Evolutionary conservation across 1,140 invertebrate genomes (phyloP).

Genomic region (Gonioctena quinquepunctata): DNA sequence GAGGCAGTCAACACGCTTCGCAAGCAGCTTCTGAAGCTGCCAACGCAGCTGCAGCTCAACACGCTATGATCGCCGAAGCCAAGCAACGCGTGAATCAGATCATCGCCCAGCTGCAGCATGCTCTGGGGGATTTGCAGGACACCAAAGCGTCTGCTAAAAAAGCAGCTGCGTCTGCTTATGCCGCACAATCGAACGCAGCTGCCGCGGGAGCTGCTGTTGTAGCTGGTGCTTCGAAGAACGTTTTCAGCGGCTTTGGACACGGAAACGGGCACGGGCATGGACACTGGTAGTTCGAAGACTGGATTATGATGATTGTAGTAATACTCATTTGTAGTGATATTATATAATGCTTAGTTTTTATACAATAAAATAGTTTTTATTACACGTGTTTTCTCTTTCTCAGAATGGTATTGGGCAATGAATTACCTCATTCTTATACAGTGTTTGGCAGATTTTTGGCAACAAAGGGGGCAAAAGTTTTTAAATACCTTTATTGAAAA

Average conservation of each 20-base stretch:
- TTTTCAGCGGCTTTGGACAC: background rate
- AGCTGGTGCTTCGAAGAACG: background rate
- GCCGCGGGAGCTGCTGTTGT: background rate
- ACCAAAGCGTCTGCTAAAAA: slow-evolving; percentile 28
- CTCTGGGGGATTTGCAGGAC: slow-evolving; percentile 29
- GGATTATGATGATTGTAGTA: too few species aligned
- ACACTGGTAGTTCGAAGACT: too few species aligned
- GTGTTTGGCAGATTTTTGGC: too few species aligned
- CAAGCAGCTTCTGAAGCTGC: slow-evolving; percentile 38
- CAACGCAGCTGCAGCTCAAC: slow-evolving; percentile 35
- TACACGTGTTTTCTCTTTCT: too few species aligned
- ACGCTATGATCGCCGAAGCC: slow-evolving; percentile 38
- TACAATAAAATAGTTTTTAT: too few species aligned
- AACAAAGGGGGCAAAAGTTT: too few species aligned
- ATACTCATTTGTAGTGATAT: too few species aligned
- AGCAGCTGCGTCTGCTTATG: background rate
- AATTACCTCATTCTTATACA: too few species aligned
- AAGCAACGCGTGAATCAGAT: slow-evolving; percentile 33
- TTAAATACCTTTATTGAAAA: too few species aligned
- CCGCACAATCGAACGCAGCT: slow-evolving; percentile 9
- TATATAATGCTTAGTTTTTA: too few species aligned
- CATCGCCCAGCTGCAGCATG: slow-evolving; percentile 28
- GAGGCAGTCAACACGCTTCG: slow-evolving; percentile 26
- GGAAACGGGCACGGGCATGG: background rate
- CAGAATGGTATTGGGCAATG: too few species aligned